Evolutionary conservation across 1,140 invertebrate genomes (phyloP).

Genomic region (Octopus bimaculoides): DNA sequence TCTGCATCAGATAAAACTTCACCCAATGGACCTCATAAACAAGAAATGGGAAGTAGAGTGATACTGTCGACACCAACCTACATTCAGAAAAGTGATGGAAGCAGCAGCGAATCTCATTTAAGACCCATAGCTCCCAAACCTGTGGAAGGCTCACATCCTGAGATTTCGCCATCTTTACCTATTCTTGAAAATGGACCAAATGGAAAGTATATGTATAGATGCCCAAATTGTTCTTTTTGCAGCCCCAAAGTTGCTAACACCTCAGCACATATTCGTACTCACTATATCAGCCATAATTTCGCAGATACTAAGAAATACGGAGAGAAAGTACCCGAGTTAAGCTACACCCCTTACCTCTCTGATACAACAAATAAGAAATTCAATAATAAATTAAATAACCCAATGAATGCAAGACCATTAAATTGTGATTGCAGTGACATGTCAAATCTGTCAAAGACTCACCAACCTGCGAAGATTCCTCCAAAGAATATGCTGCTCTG

Average conservation of each 20-base stretch:
- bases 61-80: neutral
- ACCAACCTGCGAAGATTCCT: neutral
- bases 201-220: neutral
- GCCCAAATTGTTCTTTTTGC: neutral
- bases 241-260: neutral
- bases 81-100: neutral
- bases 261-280: neutral
- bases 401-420: neutral
- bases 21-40: conserved; percentile 16
- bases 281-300: neutral
- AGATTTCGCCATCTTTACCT: neutral
- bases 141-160: neutral
- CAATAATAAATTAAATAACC: neutral
- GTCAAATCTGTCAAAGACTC: neutral
- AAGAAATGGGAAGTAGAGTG: neutral
- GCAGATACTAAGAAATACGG: neutral
- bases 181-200: neutral
- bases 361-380: neutral
- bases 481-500: conserved; percentile 17
- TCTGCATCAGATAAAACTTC: neutral
- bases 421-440: neutral
- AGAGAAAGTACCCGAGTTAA: neutral
- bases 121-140: neutral
- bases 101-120: neutral
- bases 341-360: too few relatives aligned